Conservation (phyloP, 2,797 vertebrate species). For the Kryptopterus vitreolus region DNA sequence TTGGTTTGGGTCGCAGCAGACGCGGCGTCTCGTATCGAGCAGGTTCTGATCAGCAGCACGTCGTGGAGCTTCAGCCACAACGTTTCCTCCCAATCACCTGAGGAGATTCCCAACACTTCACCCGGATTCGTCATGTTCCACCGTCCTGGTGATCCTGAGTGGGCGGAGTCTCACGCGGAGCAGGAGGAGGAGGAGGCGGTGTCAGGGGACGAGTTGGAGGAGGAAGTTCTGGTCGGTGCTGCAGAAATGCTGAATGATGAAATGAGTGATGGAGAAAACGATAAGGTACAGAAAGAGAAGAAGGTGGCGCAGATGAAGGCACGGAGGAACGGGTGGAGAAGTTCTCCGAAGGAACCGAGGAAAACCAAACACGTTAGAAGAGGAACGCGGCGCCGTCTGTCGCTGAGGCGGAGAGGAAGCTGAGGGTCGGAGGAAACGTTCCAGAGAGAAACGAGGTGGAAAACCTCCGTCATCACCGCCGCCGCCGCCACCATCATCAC, state of each 20-base stretch:
- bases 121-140: background rate
- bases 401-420: background rate
- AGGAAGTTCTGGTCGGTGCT: slow-evolving; percentile 1
- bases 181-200: background rate
- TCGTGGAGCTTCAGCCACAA: slow-evolving; percentile 36
- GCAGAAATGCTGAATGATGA: background rate
- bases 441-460: background rate
- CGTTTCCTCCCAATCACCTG: background rate
- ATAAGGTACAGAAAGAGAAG: background rate
- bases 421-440: background rate
- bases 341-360: background rate
- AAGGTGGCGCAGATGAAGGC: background rate
- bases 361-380: background rate
- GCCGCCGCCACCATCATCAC: no score
- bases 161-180: background rate
- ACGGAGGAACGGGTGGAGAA: fast-evolving
- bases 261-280: background rate
- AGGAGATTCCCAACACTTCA: background rate
- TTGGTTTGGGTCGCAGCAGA: background rate
- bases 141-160: background rate
- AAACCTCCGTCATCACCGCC: background rate
- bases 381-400: background rate
- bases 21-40: background rate
- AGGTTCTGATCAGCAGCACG: slow-evolving; percentile 43
- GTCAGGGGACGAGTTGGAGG: background rate